Evolutionary conservation across 2,888 invertebrate species (phyloP).

Genomic region (Danaus chrysippus): DNA sequence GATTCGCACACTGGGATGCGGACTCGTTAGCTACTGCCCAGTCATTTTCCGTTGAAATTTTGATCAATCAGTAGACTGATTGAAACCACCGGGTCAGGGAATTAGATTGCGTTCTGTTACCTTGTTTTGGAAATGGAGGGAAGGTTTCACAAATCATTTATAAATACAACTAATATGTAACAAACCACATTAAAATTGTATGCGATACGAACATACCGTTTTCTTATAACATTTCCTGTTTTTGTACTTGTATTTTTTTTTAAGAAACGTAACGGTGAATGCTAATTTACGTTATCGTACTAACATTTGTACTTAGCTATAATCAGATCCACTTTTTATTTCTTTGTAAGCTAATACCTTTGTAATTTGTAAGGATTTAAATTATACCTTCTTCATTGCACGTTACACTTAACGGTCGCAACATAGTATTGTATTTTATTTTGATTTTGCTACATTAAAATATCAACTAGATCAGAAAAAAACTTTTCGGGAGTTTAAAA

Average conservation of each 20-base stretch:
- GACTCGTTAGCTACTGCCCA: constrained; percentile 25
- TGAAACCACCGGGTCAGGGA: constrained; percentile 46
- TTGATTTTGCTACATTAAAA: neutral
- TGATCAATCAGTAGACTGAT: constrained; percentile 46
- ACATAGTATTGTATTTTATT: neutral
- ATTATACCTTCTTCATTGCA: constrained; percentile 1
- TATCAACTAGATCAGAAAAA: neutral
- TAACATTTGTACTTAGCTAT: constrained; percentile 7
- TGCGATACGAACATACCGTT: constrained; percentile 34
- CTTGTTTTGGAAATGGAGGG: constrained; percentile 29
- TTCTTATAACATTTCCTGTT: constrained; percentile 38
- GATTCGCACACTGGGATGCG: constrained; percentile 23
- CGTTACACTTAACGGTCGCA: neutral
- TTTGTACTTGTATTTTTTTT: constrained; percentile 35
- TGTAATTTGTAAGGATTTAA: constrained; percentile 4
- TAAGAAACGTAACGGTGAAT: constrained; percentile 29
- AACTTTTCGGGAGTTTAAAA: neutral
- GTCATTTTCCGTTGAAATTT: constrained; percentile 44
- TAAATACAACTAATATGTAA: constrained; percentile 28
- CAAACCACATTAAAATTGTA: constrained; percentile 34
- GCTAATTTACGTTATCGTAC: constrained; percentile 11
- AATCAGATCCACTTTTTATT: constrained; percentile 3
- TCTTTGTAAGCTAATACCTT: constrained; percentile 1
- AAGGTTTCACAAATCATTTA: constrained; percentile 15
- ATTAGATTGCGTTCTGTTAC: constrained; percentile 46